Conservation (phyloP, 2,888 invertebrate species). For the Neoitamus cyanurus region DNA sequence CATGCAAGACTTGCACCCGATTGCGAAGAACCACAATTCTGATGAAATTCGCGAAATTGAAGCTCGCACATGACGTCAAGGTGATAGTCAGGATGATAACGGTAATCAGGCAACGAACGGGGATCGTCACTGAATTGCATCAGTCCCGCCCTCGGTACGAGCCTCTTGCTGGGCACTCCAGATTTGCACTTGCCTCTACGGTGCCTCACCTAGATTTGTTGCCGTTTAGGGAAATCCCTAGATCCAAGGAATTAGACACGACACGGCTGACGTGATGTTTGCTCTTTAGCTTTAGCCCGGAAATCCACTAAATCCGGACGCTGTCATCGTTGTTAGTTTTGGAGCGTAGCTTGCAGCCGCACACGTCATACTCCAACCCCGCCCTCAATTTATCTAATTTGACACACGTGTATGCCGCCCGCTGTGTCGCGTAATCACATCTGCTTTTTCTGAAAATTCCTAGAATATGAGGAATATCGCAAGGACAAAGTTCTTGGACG, state of each 20-base stretch:
- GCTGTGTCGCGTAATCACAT: background rate
- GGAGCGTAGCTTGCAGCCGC: background rate
- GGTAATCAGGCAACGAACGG: background rate
- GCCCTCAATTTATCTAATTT: background rate
- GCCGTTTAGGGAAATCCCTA: background rate
- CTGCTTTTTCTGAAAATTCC: background rate
- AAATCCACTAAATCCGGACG: background rate
- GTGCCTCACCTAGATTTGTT: background rate
- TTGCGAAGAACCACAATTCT: background rate
- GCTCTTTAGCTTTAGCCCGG: background rate
- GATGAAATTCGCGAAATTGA: background rate
- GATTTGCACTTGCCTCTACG: background rate
- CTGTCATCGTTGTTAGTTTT: background rate
- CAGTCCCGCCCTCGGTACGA: background rate
- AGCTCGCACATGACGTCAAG: background rate
- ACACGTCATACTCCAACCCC: background rate
- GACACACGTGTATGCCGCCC: background rate
- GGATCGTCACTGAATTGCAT: background rate
- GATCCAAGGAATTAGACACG: background rate
- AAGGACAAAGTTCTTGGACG: background rate
- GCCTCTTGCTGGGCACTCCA: background rate
- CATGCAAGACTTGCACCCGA: background rate
- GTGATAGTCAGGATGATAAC: background rate
- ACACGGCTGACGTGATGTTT: background rate
- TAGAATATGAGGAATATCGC: background rate